Evolutionary conservation across 53 echinoderm and acorn worm species (phyloP).

Genomic region (Holothuria scabra): DNA sequence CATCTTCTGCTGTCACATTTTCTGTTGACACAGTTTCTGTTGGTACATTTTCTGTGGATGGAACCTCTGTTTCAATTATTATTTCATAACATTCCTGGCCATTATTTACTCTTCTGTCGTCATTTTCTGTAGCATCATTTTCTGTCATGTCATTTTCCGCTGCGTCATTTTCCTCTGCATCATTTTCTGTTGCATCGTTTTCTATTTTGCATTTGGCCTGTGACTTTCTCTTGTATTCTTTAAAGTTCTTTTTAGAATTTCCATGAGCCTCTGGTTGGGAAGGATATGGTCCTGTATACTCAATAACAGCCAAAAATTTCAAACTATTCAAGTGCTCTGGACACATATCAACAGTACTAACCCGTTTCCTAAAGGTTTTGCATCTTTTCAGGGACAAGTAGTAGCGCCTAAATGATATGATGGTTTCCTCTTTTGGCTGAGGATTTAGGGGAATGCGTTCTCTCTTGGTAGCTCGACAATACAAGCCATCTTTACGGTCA

Average conservation of each 20-base stretch:
- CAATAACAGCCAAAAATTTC: slow-evolving; percentile 11
- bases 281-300: slow-evolving; percentile 39
- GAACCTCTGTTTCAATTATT: too few relatives aligned
- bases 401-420: slow-evolving; percentile 40
- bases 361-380: slow-evolving; percentile 9
- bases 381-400: slow-evolving; percentile 21
- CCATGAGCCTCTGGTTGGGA: background rate
- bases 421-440: slow-evolving; percentile 30
- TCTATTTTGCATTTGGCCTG: too few relatives aligned
- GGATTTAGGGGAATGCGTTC: background rate
- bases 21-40: too few relatives aligned
- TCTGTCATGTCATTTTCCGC: too few relatives aligned
- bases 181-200: too few relatives aligned
- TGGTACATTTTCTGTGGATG: too few relatives aligned
- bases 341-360: slow-evolving; percentile 8
- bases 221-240: too few relatives aligned
- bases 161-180: too few relatives aligned
- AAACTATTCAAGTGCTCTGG: background rate
- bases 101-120: too few relatives aligned
- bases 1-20: too few relatives aligned
- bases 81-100: too few relatives aligned
- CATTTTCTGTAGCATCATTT: too few relatives aligned
- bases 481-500: background rate
- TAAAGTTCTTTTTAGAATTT: slow-evolving; percentile 6
- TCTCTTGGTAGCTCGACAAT: background rate